Evolutionary conservation across 2,888 invertebrate genomes (phyloP).

Genomic region (Poecilobothrus nobilitatus): DNA sequence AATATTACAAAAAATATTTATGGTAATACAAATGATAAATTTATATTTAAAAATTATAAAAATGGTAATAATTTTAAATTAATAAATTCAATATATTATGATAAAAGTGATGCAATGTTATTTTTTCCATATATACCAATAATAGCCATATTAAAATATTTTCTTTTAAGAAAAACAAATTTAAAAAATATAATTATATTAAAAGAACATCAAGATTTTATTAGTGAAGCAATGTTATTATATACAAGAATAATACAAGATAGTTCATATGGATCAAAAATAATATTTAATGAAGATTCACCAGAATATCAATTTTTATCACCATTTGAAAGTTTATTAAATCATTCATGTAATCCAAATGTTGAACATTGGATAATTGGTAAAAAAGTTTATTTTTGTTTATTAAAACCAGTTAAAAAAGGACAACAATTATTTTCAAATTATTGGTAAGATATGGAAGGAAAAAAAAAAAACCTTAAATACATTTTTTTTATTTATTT

Average conservation of each 20-base stretch:
- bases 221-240: neutral
- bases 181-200: neutral
- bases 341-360: constrained; percentile 1
- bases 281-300: neutral
- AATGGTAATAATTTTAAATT: neutral
- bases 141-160: neutral
- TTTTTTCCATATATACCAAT: constrained; percentile 2
- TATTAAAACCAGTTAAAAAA: neutral
- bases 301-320: neutral
- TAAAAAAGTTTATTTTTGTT: neutral
- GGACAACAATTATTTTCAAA: neutral
- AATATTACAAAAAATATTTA: neutral
- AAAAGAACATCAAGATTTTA: neutral
- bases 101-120: neutral
- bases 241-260: constrained; percentile 1
- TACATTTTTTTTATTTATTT: too few relatives aligned
- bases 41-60: neutral
- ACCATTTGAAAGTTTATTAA: neutral
- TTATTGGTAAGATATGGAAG: neutral
- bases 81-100: neutral
- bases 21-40: neutral
- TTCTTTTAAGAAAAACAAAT: neutral
- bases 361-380: neutral
- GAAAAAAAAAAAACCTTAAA: neutral
- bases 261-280: constrained; percentile 3